Evolutionary conservation across 2,888 invertebrate genomes (phyloP).

Genomic region (Sipunculus nudus): DNA sequence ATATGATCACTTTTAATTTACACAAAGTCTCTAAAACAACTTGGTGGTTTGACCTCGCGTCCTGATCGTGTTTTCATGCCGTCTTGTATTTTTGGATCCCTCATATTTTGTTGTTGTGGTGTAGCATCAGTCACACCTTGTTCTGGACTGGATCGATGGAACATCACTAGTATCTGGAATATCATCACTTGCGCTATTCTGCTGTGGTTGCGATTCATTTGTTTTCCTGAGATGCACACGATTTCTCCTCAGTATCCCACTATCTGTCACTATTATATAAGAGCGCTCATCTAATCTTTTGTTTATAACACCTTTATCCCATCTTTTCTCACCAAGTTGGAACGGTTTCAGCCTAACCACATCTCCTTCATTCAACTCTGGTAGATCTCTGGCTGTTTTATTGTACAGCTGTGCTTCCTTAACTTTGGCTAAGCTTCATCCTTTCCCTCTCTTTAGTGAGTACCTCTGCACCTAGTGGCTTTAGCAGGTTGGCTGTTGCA

Average conservation of each 20-base stretch:
- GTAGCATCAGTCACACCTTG: too few species aligned
- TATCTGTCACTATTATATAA: not conserved
- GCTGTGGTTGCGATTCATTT: too few species aligned
- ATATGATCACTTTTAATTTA: too few species aligned
- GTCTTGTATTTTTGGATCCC: too few species aligned
- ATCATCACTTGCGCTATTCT: too few species aligned
- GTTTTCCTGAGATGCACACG: not conserved
- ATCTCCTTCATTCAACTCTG: not conserved
- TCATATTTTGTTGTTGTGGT: too few species aligned
- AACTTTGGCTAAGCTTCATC: not conserved
- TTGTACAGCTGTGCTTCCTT: not conserved
- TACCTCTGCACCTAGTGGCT: not conserved
- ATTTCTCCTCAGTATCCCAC: not conserved
- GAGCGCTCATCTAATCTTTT: not conserved
- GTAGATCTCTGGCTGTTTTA: not conserved
- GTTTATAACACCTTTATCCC: not conserved
- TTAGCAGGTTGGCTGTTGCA: not conserved
- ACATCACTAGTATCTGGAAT: too few species aligned
- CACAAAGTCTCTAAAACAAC: too few species aligned
- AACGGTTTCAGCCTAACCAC: not conserved
- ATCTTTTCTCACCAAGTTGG: not conserved
- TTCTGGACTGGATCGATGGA: too few species aligned
- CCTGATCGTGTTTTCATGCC: too few species aligned
- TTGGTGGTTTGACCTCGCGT: too few species aligned
- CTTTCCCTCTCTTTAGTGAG: not conserved